Conservation (phyloP, 2,888 invertebrate species). For the Germaria angustata region DNA sequence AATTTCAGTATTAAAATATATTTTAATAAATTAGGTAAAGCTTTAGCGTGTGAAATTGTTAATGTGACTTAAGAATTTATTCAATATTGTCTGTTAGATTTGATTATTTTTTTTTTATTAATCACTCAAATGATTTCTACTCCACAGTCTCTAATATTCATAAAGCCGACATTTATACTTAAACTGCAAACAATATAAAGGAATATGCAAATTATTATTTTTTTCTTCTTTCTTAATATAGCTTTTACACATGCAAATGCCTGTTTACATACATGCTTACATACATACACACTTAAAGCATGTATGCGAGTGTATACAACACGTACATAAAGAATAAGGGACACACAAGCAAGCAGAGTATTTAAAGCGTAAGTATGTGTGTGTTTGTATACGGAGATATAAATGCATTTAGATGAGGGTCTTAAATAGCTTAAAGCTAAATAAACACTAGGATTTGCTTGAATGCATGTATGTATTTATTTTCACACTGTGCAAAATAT, state of each 20-base stretch:
- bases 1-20: too few relatives aligned
- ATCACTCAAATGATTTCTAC: neutral
- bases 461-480: slow-evolving; percentile 20
- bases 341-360: neutral
- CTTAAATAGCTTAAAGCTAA: slow-evolving; percentile 32
- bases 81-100: too few relatives aligned
- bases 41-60: too few relatives aligned
- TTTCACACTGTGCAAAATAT: slow-evolving; percentile 11
- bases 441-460: slow-evolving; percentile 28
- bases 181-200: too few relatives aligned
- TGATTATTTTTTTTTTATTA: too few relatives aligned
- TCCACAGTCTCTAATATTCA: neutral
- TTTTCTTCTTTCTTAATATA: slow-evolving; percentile 1
- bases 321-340: neutral
- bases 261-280: too few relatives aligned
- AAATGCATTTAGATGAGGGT: neutral
- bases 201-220: slow-evolving; percentile 52
- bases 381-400: neutral
- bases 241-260: neutral
- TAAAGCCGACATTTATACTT: neutral
- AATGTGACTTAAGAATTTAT: too few relatives aligned
- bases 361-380: neutral
- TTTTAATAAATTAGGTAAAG: too few relatives aligned
- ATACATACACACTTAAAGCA: too few relatives aligned
- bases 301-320: neutral